Base-by-base conservation (phyloP, 2,113 vertebrate species). In the Romanogobio albipinnatus region DNA sequence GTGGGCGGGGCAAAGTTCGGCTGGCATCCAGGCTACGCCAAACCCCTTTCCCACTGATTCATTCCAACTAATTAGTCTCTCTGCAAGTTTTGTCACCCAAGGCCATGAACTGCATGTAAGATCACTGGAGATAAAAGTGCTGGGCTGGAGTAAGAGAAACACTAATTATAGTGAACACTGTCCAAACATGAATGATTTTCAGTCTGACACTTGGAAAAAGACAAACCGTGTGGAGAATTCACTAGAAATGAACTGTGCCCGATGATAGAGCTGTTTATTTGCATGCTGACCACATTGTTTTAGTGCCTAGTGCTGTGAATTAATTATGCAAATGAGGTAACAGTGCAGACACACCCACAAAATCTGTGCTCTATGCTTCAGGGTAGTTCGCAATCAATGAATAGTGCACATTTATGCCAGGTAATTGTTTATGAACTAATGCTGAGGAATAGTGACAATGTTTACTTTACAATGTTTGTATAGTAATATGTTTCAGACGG, bases 61-160 rank as follows among this genome's bases (percentile, higher is more conserved):
- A 58, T 74, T 62, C 43, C 61, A 77, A 75, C 85, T 85, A 88
- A 88, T 86, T 87, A 85, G 88, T 83, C 85, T 86, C 74, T 71
- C 77, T 56, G 80, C 82, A 77, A 77, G 61, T 56, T 81, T 76
- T 71, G 85, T 66, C 61, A 87, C 85, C 83, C 76, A 88, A 79
- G 83, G 85, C 83, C 76, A 86, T 61, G 26, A 76, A 24, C 49
- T 79, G 84, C 83, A 86, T 83, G 84, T 87, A 83, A 85, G 19
- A 77, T 83, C 64, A 61, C 77, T 70, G 22, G 14, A 78, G 73
- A 73, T 58, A 56, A 82, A 77, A 83, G 66, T 75, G 59, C 62
- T 0, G 5, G 81, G 26, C 24, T 62, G 61, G 36, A 76, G 29
- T n/a, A 43, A 70, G 51, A 81, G 56, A 71, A 70, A 84, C 26